Conservation (phyloP, 2,888 invertebrate genomes). For the Malachius bipustulatus region DNA sequence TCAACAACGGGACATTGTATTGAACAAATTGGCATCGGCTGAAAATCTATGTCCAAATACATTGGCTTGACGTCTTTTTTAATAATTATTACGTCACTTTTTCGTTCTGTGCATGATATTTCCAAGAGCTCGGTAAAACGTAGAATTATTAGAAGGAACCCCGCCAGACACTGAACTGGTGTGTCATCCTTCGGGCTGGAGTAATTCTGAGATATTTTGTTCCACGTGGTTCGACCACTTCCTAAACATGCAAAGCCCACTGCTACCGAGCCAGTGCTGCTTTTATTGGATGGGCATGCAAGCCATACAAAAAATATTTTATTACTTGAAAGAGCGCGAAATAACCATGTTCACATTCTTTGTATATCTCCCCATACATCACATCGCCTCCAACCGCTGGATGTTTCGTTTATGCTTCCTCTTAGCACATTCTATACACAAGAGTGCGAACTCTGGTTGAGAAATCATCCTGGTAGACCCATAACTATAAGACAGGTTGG, state of each 20-base stretch:
- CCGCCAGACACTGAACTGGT: conserved; percentile 13
- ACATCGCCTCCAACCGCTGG: conserved; percentile 11
- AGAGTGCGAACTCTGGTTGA: conserved; percentile 13
- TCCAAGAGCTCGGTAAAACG: conserved; percentile 11
- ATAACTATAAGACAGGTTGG: conserved; percentile 13
- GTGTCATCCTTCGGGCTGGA: conserved; percentile 16
- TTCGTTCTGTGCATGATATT: no score
- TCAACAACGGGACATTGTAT: no score
- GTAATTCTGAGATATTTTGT: conserved; percentile 14
- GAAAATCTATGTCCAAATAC: no score
- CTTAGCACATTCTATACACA: conserved; percentile 12
- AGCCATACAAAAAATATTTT: conserved; percentile 10
- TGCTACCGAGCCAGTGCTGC: no score
- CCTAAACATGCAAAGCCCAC: no score
- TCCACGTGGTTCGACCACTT: conserved; percentile 12
- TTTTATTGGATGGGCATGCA: no score
- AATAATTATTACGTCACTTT: no score
- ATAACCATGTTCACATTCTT: conserved; percentile 12
- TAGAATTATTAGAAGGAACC: conserved; percentile 15
- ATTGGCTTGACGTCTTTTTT: no score
- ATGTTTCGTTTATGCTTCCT: conserved; percentile 13
- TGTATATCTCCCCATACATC: conserved; percentile 9
- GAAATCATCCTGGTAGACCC: conserved; percentile 10
- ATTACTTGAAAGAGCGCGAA: conserved; percentile 11
- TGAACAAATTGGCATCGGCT: no score